Percentiles rank a stretch among this genome's conserved stretches.
Conservation (phyloP, 92 coral and sea anemone genomes). For the Isaurus tuberculatus region DNA sequence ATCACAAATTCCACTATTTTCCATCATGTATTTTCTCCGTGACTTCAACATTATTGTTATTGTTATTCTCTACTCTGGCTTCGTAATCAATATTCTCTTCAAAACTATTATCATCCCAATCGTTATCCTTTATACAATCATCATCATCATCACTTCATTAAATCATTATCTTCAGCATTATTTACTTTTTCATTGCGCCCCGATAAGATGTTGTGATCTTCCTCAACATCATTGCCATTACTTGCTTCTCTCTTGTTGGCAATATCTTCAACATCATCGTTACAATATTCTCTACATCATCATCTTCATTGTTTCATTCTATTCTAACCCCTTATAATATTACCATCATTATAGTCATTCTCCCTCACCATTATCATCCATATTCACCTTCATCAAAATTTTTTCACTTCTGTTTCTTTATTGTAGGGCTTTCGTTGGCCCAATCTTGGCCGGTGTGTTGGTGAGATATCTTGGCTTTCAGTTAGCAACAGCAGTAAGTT, state of each 20-base stretch:
- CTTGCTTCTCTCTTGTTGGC: not conserved
- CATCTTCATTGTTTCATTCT: not conserved
- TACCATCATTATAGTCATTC: not conserved
- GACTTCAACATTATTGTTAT: too few relatives aligned
- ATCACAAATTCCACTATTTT: too few relatives aligned
- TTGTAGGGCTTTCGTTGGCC: constrained; percentile 88
- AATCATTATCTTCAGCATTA: not conserved
- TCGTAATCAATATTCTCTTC: too few relatives aligned
- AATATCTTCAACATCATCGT: not conserved
- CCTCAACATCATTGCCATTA: not conserved
- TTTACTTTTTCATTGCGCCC: too few relatives aligned
- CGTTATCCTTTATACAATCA: too few relatives aligned
- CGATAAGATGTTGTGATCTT: too few relatives aligned
- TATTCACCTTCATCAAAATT: not conserved
- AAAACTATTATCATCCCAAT: too few relatives aligned
- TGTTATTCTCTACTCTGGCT: not conserved
- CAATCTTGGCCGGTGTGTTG: constrained; percentile 85
- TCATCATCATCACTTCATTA: too few relatives aligned
- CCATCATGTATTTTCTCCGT: too few relatives aligned
- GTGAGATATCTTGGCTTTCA: constrained; percentile 71
- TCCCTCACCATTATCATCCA: too few relatives aligned
- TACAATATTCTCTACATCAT: not conserved
- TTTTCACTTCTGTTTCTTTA: not conserved
- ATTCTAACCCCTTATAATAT: too few relatives aligned
- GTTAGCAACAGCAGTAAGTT: constrained; percentile 87